Evolutionary conservation across 2,888 invertebrate genomes (phyloP).

Genomic region (Lomographa bimaculata): DNA sequence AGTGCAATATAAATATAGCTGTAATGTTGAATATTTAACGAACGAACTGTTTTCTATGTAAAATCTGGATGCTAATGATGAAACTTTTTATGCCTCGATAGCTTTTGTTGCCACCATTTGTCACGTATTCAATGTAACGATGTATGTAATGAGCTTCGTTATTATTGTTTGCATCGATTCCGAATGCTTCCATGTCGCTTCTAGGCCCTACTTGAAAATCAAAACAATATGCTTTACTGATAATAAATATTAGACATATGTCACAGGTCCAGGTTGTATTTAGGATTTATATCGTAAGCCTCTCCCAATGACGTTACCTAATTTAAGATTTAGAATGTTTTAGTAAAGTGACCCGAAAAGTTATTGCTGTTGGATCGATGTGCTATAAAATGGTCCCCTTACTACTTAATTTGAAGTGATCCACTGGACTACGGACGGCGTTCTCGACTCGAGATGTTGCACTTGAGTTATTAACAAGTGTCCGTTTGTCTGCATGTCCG

Average conservation of each 20-base stretch:
- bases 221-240: slow-evolving; percentile 67
- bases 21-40: slow-evolving; percentile 59
- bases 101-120: slow-evolving; percentile 48
- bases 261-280: slow-evolving; percentile 80
- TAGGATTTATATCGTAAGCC: slow-evolving; percentile 65
- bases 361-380: slow-evolving; percentile 70
- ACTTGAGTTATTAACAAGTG: slow-evolving; percentile 1
- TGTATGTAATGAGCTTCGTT: slow-evolving; percentile 50
- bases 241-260: slow-evolving; percentile 61
- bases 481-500: too few relatives aligned
- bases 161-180: slow-evolving; percentile 66
- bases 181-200: slow-evolving; percentile 69
- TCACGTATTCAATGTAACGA: slow-evolving; percentile 39
- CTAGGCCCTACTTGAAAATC: slow-evolving; percentile 57
- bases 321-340: slow-evolving; percentile 70
- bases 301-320: slow-evolving; percentile 74
- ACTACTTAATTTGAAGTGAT: slow-evolving; percentile 56
- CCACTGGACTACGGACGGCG: slow-evolving; percentile 48
- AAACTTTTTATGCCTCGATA: slow-evolving; percentile 30
- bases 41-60: slow-evolving; percentile 33
- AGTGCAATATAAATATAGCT: slow-evolving; percentile 77
- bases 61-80: slow-evolving; percentile 26
- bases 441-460: slow-evolving; percentile 55
- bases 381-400: slow-evolving; percentile 68
- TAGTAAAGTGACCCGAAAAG: slow-evolving; percentile 59